These are phyloP conservation scores for Ophion obscuratus DNA, from an alignment of 2,888 invertebrate genomes.

Conservation along the genomic window DNA sequence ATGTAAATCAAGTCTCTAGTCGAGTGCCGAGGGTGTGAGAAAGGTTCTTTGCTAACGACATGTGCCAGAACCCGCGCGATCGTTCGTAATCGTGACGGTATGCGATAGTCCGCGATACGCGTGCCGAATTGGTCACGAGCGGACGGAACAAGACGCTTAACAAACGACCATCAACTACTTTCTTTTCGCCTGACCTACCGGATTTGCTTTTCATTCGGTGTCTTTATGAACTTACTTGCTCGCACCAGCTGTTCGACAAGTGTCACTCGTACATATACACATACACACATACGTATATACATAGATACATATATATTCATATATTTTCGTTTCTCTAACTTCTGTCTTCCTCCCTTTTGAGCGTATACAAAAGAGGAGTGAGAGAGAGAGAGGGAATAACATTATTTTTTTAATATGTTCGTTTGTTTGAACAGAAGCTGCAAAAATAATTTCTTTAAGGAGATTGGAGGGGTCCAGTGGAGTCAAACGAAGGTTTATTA, in stretches of 20 bases:
- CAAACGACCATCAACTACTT: conserved; percentile 55
- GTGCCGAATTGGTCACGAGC: conserved; percentile 59
- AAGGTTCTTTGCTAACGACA: conserved; percentile 15
- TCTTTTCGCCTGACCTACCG: conserved; percentile 62
- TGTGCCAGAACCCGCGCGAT: conserved; percentile 19
- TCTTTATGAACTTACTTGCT: background rate
- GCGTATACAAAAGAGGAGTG: no score
- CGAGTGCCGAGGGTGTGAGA: background rate
- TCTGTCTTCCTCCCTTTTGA: no score
- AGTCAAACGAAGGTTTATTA: no score
- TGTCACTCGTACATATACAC: no score
- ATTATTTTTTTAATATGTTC: no score
- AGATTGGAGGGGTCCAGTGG: no score
- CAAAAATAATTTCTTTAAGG: no score
- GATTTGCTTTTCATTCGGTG: conserved; percentile 56
- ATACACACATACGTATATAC: no score
- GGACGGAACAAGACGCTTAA: conserved; percentile 57
- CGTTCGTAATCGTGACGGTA: conserved; percentile 44
- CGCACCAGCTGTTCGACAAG: conserved; percentile 15
- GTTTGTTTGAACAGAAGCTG: no score
- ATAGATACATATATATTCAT: background rate
- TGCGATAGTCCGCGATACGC: conserved; percentile 59
- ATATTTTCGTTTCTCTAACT: no score
- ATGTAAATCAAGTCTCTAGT: conserved; percentile 4
- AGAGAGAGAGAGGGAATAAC: no score